Conservation (phyloP, 30 jellyfish, hydroid and myxozoan genomes). For the Chrysaora quinquecirrha region DNA sequence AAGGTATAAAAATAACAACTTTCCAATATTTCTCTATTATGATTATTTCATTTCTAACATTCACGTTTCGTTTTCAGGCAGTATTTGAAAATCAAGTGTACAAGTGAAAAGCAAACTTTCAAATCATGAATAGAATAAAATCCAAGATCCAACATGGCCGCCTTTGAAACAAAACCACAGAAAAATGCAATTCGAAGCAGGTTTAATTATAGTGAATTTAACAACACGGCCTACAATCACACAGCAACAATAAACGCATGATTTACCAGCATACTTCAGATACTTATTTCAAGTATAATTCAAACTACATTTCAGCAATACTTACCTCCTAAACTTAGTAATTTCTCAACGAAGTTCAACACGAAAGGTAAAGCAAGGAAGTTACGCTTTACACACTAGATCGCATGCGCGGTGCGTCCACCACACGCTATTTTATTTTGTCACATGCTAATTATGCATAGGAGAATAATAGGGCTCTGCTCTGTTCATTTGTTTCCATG, state of each 20-base stretch:
- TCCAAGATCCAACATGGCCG: constrained; percentile 64
- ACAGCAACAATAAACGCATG: not conserved
- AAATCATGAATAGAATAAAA: not conserved
- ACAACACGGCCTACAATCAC: constrained; percentile 59
- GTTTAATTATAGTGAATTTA: not conserved
- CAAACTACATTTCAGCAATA: not conserved
- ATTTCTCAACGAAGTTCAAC: not conserved
- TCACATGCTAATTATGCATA: constrained; percentile 69
- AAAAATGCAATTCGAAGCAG: not conserved
- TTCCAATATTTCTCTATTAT: too few species aligned
- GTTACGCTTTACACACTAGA: not conserved
- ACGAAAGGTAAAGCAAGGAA: not conserved
- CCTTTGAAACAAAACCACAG: constrained; percentile 33
- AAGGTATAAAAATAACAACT: too few species aligned
- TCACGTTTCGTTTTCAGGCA: too few species aligned
- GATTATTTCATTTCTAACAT: too few species aligned
- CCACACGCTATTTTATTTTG: constrained; percentile 65
- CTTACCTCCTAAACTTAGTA: too few species aligned
- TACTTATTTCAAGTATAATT: too few species aligned
- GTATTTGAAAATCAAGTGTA: too few species aligned
- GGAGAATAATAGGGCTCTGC: constrained; percentile 4
- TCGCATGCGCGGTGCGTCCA: constrained; percentile 62
- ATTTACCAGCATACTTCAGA: not conserved
- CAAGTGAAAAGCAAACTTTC: not conserved
- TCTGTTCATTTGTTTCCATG: not conserved